Conservation (phyloP, 2,797 vertebrate genomes). For the Galagoides demidoff region DNA sequence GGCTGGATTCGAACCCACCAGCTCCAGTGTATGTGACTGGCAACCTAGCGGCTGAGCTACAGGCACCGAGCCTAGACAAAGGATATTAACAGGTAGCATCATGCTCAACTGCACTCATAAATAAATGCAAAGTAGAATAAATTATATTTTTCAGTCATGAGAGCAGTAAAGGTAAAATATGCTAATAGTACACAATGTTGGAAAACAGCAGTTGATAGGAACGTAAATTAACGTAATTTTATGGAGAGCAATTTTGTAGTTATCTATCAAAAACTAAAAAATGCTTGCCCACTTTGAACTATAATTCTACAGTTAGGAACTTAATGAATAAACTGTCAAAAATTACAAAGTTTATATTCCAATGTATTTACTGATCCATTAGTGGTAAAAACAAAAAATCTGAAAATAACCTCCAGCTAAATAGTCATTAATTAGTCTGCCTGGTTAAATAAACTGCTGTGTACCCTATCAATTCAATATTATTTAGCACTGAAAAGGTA, state of each 20-base stretch:
- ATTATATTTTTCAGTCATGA: neutral
- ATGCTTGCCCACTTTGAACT: neutral
- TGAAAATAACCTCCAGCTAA: conserved; percentile 30
- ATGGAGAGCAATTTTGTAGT: neutral
- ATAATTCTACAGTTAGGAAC: neutral
- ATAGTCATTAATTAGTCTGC: neutral
- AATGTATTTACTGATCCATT: neutral
- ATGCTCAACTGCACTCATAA: conserved; percentile 7
- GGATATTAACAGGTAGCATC: neutral
- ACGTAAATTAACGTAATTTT: neutral
- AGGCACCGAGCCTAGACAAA: neutral
- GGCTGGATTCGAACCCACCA: too few relatives aligned
- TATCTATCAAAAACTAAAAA: neutral
- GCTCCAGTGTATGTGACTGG: too few relatives aligned
- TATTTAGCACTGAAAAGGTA: neutral
- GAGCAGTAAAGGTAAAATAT: neutral
- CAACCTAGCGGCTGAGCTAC: too few relatives aligned
- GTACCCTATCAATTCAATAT: neutral
- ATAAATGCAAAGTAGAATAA: neutral
- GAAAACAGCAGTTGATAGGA: neutral
- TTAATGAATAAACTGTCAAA: neutral
- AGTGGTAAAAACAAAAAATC: conserved; percentile 18
- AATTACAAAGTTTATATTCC: neutral
- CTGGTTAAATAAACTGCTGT: conserved; percentile 33
- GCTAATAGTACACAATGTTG: neutral